Evolutionary conservation across 1,140 invertebrate genomes (phyloP).

Genomic region (Drosophila novamexicana): DNA sequence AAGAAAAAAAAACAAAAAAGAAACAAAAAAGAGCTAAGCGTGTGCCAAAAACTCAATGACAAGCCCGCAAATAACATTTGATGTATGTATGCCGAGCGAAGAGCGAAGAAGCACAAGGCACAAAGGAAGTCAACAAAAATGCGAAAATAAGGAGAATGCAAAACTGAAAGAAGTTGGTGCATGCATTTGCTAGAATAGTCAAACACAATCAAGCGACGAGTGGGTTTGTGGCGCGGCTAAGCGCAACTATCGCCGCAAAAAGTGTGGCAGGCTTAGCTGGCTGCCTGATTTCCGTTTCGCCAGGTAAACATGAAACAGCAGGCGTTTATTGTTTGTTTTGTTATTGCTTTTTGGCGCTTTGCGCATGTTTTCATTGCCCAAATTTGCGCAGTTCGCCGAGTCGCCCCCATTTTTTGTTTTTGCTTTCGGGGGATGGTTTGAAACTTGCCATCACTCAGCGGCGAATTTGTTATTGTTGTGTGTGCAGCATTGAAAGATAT

Average conservation of each 20-base stretch:
- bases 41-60: constrained; percentile 1
- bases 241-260: constrained; percentile 10
- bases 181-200: constrained; percentile 26
- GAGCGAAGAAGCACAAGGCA: constrained; percentile 21
- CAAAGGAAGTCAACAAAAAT: constrained; percentile 46
- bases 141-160: constrained; percentile 15
- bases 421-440: constrained; percentile 30
- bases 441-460: constrained; percentile 30
- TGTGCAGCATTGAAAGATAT: constrained; percentile 30
- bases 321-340: constrained; percentile 27
- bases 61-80: constrained; percentile 12
- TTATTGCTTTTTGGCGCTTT: constrained; percentile 54
- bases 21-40: background rate
- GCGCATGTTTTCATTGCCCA: constrained; percentile 53
- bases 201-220: background rate
- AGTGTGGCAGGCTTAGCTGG: constrained; percentile 25
- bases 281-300: constrained; percentile 19
- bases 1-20: background rate
- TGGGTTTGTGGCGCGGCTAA: constrained; percentile 33
- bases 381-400: constrained; percentile 66
- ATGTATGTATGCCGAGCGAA: constrained; percentile 35
- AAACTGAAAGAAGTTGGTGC: constrained; percentile 13
- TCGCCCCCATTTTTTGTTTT: constrained; percentile 2
- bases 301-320: constrained; percentile 28
- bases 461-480: constrained; percentile 8